Base-by-base conservation (phyloP, 2,888 invertebrate genomes). In the Campoletis raptor region DNA sequence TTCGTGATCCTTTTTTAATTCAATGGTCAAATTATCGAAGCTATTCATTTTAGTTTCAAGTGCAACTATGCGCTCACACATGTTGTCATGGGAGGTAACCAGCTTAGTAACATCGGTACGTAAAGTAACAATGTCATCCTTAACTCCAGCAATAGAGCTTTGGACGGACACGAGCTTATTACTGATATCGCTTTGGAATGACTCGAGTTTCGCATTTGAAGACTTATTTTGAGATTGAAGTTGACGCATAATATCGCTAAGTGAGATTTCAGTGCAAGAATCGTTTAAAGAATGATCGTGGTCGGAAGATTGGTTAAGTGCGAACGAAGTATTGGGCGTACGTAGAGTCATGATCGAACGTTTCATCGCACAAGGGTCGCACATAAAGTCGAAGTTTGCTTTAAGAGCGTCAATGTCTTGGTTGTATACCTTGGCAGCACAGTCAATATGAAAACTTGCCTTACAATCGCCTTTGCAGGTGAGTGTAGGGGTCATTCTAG, bases 21-120 rank as follows among this genome's bases (percentile, higher is more conserved):
- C 5, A 0, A 5, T 6, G 3, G 48, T 48, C 18, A 18, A 3
- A 5, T 8, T 6, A 3, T 48, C 48, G 48, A 48, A 18, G 2
- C 0, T 18, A 5, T 5, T 1, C 4, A 18, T 48, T 48, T 48
- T 48, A 0, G 18, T 1, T 48, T 18, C 48, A 5, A 48, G 5
- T 1, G 2, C 18, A 4, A 0, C 0, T 0, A 48, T 48, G 5
- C 18, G 15, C 1, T 15, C 3, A 2, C 0, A 0, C 48, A 48
- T 48, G 15, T 15, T 18, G 3, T 48, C 48, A 0, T 48, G 48
- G 0, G 48, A 48, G 4, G 18, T 18, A 3, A 48, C 48, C 2
- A 48, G 18, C 18, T 18, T 48, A 3, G 48, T 9, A 4, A 48
- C 15, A 6, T 48, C 48, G 3, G 15, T 6, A 0, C 48, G 15